Percentiles rank a stretch among this genome's conserved stretches.
Evolutionary conservation across 2,888 invertebrate species (phyloP).

Genomic region (Ferdinandea cuprea): DNA sequence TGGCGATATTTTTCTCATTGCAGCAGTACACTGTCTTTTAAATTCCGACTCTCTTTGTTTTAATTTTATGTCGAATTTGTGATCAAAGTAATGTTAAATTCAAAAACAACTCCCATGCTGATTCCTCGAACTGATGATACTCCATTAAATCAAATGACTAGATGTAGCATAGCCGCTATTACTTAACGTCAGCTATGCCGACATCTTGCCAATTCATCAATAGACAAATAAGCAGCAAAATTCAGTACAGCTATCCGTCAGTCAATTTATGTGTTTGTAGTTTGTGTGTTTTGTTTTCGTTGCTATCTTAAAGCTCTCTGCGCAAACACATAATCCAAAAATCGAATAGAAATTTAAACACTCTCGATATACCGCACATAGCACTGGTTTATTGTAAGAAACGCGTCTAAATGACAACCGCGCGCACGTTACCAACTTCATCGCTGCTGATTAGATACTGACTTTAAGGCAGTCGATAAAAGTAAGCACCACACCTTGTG

Average conservation of each 20-base stretch:
- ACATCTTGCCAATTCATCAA: conserved; percentile 83
- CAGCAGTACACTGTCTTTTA: no score
- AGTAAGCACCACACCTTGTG: conserved; percentile 82
- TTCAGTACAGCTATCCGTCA: conserved; percentile 21
- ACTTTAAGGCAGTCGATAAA: conserved; percentile 79
- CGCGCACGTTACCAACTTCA: conserved; percentile 78
- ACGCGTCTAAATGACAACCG: conserved; percentile 31
- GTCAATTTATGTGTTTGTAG: neutral
- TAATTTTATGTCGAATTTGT: neutral
- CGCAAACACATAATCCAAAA: conserved; percentile 78
- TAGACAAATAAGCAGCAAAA: conserved; percentile 75
- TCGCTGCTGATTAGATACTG: conserved; percentile 82
- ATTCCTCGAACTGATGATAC: conserved; percentile 76
- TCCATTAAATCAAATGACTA: conserved; percentile 83
- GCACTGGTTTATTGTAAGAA: conserved; percentile 44
- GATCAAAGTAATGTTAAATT: neutral
- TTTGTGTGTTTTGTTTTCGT: conserved; percentile 19
- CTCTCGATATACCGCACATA: conserved; percentile 15
- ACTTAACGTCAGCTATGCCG: conserved; percentile 83
- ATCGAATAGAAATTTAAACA: conserved; percentile 66
- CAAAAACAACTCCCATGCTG: neutral
- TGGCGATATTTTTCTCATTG: no score
- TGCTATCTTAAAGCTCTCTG: conserved; percentile 43
- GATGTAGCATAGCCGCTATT: conserved; percentile 83
- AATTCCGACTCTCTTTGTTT: no score